phyloP scores from a whole-genome alignment of 2,113 vertebrate species.

The Struthidea cinerea region DNA sequence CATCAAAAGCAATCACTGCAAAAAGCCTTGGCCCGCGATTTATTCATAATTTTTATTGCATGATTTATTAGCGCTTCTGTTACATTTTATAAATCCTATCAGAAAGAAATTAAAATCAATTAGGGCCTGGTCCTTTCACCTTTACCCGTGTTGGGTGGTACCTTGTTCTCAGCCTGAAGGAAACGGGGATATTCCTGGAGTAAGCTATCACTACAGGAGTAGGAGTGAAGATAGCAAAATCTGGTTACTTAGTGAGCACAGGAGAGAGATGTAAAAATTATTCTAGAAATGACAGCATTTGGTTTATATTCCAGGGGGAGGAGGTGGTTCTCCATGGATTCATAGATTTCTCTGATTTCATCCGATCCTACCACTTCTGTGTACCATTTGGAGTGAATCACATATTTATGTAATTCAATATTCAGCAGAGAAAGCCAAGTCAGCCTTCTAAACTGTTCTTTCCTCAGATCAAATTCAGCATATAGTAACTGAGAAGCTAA shows the following conservation, averaged over 20 bases:
- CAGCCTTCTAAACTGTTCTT: conserved; percentile 49
- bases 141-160: background rate
- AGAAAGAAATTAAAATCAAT: conserved; percentile 17
- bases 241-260: conserved; percentile 5
- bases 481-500: conserved; percentile 27
- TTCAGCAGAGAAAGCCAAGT: conserved; percentile 44
- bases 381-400: conserved; percentile 57
- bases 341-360: conserved; percentile 35
- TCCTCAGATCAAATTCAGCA: conserved; percentile 38
- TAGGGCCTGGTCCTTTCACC: conserved; percentile 1
- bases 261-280: conserved; percentile 28
- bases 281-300: conserved; percentile 28
- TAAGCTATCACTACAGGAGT: conserved; percentile 32
- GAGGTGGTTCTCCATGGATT: conserved; percentile 34
- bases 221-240: conserved; percentile 36
- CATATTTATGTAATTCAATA: conserved; percentile 49
- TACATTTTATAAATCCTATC: conserved; percentile 27
- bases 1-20: conserved; percentile 47
- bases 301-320: conserved; percentile 15
- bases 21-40: conserved; percentile 22
- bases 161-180: background rate
- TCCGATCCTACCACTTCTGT: background rate
- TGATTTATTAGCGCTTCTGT: conserved; percentile 43
- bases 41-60: conserved; percentile 46
- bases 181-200: background rate